Percentiles rank a stretch among this genome's conserved stretches.
phyloP scores from a whole-genome alignment of 2,113 vertebrate genomes.

The Gallinago paraguaiae region DNA sequence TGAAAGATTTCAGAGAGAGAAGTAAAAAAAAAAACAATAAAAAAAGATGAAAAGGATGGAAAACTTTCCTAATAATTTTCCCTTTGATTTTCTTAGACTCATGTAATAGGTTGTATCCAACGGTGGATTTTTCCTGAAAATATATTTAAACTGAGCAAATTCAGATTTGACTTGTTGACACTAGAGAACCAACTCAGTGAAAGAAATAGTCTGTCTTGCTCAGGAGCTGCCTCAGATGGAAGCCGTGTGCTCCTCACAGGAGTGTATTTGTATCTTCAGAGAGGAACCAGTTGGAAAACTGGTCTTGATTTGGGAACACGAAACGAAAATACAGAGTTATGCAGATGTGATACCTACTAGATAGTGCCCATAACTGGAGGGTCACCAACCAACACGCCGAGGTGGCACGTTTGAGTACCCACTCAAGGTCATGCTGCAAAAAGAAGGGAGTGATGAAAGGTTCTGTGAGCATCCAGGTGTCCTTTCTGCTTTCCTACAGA shows the following conservation, averaged over 20 bases:
- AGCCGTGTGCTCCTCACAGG: not conserved
- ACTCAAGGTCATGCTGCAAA: not conserved
- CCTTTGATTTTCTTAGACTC: slow-evolving; percentile 1
- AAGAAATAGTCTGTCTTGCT: not conserved
- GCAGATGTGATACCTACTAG: not conserved
- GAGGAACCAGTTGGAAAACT: not conserved
- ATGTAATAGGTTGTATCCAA: slow-evolving; percentile 10
- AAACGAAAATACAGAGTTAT: not conserved
- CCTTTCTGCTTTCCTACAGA: not conserved
- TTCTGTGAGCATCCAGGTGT: not conserved
- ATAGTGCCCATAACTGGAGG: not conserved
- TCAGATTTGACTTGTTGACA: slow-evolving; percentile 22
- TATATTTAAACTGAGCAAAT: not conserved
- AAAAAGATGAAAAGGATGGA: not conserved
- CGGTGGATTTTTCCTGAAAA: not conserved
- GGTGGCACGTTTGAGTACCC: not conserved
- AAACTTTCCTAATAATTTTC: slow-evolving; percentile 22
- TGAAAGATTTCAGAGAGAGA: slow-evolving; percentile 1
- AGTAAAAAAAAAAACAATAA: not conserved
- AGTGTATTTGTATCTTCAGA: not conserved
- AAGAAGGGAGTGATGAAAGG: not conserved
- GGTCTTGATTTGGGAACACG: not conserved
- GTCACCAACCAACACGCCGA: not conserved
- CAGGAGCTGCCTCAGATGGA: not conserved
- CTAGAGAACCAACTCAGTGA: not conserved